Base-by-base conservation (phyloP, 2,888 invertebrate genomes). In the Cephonodes hylas region DNA sequence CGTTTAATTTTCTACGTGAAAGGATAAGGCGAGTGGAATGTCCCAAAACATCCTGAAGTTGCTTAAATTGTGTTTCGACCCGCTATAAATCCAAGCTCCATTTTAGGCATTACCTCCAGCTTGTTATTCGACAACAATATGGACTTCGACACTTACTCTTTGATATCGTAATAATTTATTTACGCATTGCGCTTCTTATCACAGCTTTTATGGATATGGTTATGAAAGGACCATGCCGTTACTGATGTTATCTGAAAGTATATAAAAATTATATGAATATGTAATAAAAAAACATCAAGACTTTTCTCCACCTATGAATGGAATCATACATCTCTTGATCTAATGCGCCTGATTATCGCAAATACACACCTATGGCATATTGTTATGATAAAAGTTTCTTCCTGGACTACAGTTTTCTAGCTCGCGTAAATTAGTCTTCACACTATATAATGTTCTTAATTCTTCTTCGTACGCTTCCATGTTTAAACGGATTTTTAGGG, bases 1-100 rank as follows among this genome's bases (percentile, higher is more conserved):
- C 91, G 86, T 91, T 91, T 91, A 91, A 91, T 91, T 91, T 91
- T 91, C 91, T 91, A 91, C 91, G 91, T 91, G 91, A 85, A 91
- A 84, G 89, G 90, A 91, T 90, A 91, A 91, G 88, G 85, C 86
- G 79, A 83, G 82, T 77, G 80, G 86, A 85, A 85, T 89, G 86
- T 86, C 85, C 86, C 79, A 77, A 75, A 81, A 81, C 82, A 81
- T 84, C 85, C 84, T 81, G 81, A 70, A 75, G 69, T 74, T 76
- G 75, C 75, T 81, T 84, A 82, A 88, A 88, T 88, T 86, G 86
- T 84, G 84, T 88, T 89, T 79, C 78, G 76, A 72, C 70, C 76
- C 75, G 73, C 77, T 77, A 76, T 83, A 84, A 86, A 85, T 77
- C 79, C 48, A 42, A 6, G 25, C 42, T 42, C 23, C 53, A 31